A percentile compares a stretch with the other conserved stretches of the same genome.
These are phyloP conservation scores for Halcyon smyrnensis DNA, from an alignment of 2,797 vertebrate species.

Conservation along the genomic window DNA sequence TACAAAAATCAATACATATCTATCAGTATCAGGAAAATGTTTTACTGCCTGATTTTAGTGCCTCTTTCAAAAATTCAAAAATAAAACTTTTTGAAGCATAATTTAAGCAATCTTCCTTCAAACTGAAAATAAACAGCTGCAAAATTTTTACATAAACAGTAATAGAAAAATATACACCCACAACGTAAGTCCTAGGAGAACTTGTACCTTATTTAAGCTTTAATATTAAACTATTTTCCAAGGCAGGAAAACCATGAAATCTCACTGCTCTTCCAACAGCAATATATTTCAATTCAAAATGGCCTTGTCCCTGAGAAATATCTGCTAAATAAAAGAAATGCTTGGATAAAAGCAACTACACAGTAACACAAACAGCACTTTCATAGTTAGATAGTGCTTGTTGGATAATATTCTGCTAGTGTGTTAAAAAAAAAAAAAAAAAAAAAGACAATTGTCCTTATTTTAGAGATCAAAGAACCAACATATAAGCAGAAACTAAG, in stretches of 20 bases:
- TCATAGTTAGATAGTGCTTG: neutral
- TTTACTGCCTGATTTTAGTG: neutral
- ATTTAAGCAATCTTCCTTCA: neutral
- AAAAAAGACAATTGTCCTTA: neutral
- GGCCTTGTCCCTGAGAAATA: neutral
- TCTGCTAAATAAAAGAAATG: neutral
- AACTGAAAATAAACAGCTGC: neutral
- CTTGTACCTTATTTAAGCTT: neutral
- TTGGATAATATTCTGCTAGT: neutral
- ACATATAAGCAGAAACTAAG: neutral
- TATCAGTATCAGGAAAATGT: neutral
- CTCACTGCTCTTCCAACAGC: neutral
- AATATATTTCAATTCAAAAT: neutral
- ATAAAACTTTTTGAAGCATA: neutral
- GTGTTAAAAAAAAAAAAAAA: neutral
- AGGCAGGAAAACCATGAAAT: neutral
- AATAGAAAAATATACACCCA: neutral
- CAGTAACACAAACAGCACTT: neutral
- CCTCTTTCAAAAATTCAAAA: neutral
- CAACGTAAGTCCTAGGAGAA: neutral
- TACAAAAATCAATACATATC: constrained; percentile 12
- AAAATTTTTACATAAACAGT: neutral
- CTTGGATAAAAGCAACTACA: neutral
- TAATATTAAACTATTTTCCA: neutral
- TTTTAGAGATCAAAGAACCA: neutral